Evolutionary conservation across 2,113 vertebrate species (phyloP), one percentile per base, ranked within the genome.

Genomic region (Hippocampus abdominalis): DNA sequence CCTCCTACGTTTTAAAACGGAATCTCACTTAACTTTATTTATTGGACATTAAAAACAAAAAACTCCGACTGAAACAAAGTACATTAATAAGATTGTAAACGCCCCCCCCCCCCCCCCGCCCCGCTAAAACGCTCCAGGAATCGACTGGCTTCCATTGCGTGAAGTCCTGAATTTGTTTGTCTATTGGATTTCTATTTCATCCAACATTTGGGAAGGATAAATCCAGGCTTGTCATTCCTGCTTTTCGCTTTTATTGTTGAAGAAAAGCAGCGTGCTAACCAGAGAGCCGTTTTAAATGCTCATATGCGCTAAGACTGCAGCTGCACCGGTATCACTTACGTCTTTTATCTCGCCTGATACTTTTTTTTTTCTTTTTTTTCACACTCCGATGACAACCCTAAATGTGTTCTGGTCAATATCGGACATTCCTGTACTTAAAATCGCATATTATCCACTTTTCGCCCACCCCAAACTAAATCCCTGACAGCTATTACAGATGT

Each of bases 281-380:
- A 64, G 76, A 49, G 73, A 75, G 73, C 78, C 78, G 75, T 78
- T 82, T 82, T 67, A 77, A 77, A 75, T 70, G 59, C 77, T 79
- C 76, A 6, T 20, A 80, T 75, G 74, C 48, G 81, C 73, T 77
- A 36, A 69, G 74, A 73, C 81, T 78, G 85, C 83, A 88, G 85
- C 82, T 90, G 87, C 81, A 63, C 11, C 44, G 51, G 79, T 86
- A 90, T 88, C 82, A 12, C 72, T 90, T 87, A 77, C 76, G 36
- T 78, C 81, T 77, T 85, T 85, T 79, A 84, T 90, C 81, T 86
- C 81, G 81, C 83, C 76, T 81, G 82, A 71, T 81, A 76, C 16
- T 42, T 23, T 21, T 40, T 29, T 62, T 4, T 39, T 20, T 4
- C 16, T 25, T 57, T 15, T 57, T 27, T 4, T 29, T 59, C 2